Percentiles rank a stretch among this genome's conserved stretches.
phyloP scores from a whole-genome alignment of 2,888 invertebrate genomes.

The Habrosyne pyritoides region DNA sequence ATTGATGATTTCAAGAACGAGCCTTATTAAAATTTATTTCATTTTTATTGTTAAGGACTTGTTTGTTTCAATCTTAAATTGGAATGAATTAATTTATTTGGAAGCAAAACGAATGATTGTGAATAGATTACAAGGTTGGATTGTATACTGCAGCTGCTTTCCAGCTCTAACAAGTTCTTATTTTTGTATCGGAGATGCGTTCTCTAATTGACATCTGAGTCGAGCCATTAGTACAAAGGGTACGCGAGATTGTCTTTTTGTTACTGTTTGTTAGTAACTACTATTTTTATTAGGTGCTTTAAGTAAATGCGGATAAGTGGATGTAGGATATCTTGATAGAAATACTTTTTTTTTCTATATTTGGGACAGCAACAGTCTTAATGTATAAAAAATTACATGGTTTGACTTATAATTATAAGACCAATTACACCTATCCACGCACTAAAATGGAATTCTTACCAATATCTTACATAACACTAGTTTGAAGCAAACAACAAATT shows the following conservation, averaged over 20 bases:
- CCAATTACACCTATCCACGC: too few relatives aligned
- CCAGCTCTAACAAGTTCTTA: not conserved
- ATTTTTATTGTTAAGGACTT: slow-evolving; percentile 36
- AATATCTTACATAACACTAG: too few relatives aligned
- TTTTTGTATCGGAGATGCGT: slow-evolving; percentile 3
- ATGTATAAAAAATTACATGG: too few relatives aligned
- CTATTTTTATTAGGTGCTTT: not conserved
- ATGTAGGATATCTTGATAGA: too few relatives aligned
- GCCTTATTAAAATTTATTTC: slow-evolving; percentile 48
- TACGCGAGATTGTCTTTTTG: not conserved
- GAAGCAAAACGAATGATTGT: slow-evolving; percentile 18
- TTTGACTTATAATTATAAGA: too few relatives aligned
- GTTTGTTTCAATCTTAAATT: slow-evolving; percentile 10
- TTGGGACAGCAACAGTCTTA: too few relatives aligned
- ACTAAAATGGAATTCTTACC: too few relatives aligned
- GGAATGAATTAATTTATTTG: slow-evolving; percentile 8
- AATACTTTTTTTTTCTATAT: too few relatives aligned
- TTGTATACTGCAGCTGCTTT: not conserved
- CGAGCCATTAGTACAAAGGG: not conserved
- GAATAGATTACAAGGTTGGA: not conserved
- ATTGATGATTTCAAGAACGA: slow-evolving; percentile 61
- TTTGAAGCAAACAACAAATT: too few relatives aligned
- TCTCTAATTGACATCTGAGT: slow-evolving; percentile 8
- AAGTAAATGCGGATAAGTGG: not conserved
- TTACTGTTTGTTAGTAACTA: not conserved